Base-by-base conservation (phyloP, 2,797 vertebrate genomes). In the Oreochromis grahami region DNA sequence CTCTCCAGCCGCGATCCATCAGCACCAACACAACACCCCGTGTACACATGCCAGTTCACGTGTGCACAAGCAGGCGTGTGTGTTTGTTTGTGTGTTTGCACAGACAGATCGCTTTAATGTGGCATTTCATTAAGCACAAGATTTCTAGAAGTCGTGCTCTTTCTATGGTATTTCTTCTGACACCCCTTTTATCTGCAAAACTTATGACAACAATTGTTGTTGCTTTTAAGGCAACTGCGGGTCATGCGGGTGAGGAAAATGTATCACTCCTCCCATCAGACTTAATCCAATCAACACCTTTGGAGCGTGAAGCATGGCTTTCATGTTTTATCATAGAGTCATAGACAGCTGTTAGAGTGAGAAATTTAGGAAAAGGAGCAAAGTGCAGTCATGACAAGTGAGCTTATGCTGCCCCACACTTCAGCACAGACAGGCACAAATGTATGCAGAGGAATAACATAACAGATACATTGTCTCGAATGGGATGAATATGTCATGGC, bases 1-100 rank as follows among this genome's bases (percentile, higher is more conserved):
- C 84, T 88, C 88, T 89, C 87, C 91, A 82, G 83, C 86, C 82
- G 8, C 43, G 87, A 95, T 96, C 92, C 91, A 94, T 95, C 94
- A 95, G 87, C 81, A n/a, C 81, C 41, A 70, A 81, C 87, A 87
- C 86, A 86, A 77, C 81, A 78, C 65, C 60, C 74, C 8, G 43
- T 52, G 34, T 50, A 45, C 43, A 45, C 43, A 29, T 3, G 10
- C 24, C 15, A 7, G 68, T 72, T 48, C 68, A 72, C 45, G 1
- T 72, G 68, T 72, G 48, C 43, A 50, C 43, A 74, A 74, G 68
- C 68, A 29, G 15, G 24, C 36, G 2, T 41, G 60, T 65, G 45
- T 29, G 76, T 34, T 10, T 34, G 13, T 10, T 43, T 70, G 29
- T 45, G 34, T 76, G 38, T 74, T 81, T 85, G 15, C 60, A 84